Evolutionary conservation across 92 coral and sea anemone species (phyloP).

Genomic region (Montipora capitata): DNA sequence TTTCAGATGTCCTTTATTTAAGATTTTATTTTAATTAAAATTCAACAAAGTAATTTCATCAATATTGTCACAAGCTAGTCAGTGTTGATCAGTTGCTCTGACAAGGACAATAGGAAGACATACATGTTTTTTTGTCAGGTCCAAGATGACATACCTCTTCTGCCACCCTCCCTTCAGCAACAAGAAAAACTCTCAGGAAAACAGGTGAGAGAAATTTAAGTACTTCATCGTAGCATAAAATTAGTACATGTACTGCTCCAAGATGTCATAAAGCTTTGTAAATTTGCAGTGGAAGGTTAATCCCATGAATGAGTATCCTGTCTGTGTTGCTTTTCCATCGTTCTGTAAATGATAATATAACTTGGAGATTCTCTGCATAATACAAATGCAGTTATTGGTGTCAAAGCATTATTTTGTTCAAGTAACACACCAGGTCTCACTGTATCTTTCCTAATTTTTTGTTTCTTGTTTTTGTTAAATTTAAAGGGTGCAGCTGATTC

Average conservation of each 20-base stretch:
- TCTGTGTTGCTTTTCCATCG: not conserved
- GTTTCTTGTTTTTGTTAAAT: not conserved
- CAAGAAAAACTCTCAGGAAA: constrained; percentile 94
- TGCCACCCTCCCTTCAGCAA: constrained; percentile 95
- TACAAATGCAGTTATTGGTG: too few relatives aligned
- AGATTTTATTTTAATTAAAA: too few relatives aligned
- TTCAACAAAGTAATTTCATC: too few relatives aligned
- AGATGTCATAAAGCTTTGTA: not conserved
- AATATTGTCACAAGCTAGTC: too few relatives aligned
- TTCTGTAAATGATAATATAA: not conserved
- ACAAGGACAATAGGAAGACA: too few relatives aligned
- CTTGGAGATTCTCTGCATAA: too few relatives aligned
- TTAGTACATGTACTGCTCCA: too few relatives aligned
- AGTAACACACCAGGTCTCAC: too few relatives aligned
- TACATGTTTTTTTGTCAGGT: constrained; percentile 58
- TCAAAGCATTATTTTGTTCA: too few relatives aligned
- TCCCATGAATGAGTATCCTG: not conserved
- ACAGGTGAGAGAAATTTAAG: constrained; percentile 74
- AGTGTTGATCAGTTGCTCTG: too few relatives aligned
- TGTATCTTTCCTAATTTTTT: not conserved
- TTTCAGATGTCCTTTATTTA: too few relatives aligned
- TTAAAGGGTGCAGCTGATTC: constrained; percentile 81
- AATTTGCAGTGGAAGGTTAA: not conserved
- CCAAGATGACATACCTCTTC: constrained; percentile 91
- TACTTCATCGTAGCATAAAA: not conserved